Conservation (phyloP, 2,888 invertebrate species). For the Volucella inanis region DNA sequence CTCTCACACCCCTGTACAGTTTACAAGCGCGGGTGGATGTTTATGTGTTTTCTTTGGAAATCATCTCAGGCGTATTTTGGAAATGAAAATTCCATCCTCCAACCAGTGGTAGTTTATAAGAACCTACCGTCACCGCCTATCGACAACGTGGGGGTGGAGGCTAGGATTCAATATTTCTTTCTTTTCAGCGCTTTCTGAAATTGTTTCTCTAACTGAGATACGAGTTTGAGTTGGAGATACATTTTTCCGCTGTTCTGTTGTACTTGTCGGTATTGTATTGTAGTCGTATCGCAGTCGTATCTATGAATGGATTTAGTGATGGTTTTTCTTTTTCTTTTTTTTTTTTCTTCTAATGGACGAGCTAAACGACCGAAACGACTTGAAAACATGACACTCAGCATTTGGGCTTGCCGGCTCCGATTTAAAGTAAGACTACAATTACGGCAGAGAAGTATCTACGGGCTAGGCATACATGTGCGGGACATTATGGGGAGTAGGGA, state of each 20-base stretch:
- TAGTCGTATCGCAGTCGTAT: not conserved
- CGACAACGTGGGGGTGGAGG: not conserved
- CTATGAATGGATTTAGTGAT: constrained; percentile 19
- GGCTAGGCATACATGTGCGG: too few relatives aligned
- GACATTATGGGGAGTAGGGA: not conserved
- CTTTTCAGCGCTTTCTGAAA: constrained; percentile 25
- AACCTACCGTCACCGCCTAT: not conserved
- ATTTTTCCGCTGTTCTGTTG: not conserved
- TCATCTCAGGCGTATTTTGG: constrained; percentile 35
- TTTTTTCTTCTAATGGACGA: not conserved
- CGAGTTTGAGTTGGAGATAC: not conserved
- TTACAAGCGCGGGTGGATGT: constrained; percentile 18
- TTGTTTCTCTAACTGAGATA: constrained; percentile 4
- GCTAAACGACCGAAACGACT: constrained; percentile 23
- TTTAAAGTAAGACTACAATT: not conserved
- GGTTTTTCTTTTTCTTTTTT: not conserved
- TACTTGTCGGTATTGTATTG: not conserved
- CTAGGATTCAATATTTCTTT: not conserved
- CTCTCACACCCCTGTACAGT: not conserved
- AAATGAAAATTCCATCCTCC: constrained; percentile 42
- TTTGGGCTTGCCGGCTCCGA: constrained; percentile 15
- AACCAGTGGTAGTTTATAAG: not conserved
- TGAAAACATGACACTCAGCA: constrained; percentile 38
- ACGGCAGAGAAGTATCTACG: not conserved
- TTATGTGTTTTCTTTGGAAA: constrained; percentile 40